These are phyloP conservation scores for Chelonoidis abingdonii DNA, from an alignment of 2,113 vertebrate genomes.

Conservation along the genomic window DNA sequence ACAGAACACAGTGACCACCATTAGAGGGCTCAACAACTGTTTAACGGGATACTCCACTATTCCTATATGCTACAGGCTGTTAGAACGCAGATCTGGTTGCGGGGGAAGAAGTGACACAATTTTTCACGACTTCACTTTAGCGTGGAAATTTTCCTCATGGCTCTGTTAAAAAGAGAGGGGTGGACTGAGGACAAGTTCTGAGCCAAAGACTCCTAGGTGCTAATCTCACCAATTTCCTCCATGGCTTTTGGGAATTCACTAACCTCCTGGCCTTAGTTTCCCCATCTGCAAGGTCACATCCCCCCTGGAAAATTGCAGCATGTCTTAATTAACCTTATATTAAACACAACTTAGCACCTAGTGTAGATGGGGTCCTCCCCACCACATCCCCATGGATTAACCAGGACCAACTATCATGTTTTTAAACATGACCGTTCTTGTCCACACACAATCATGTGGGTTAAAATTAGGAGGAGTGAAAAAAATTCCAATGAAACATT, in stretches of 20 bases:
- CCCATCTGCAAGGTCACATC: rapidly evolving
- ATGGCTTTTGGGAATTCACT: background rate
- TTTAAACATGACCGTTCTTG: background rate
- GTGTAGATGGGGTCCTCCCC: background rate
- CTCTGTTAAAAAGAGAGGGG: background rate
- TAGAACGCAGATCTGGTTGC: background rate
- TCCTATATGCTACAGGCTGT: background rate
- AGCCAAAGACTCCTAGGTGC: background rate
- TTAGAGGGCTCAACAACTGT: background rate
- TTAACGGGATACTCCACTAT: background rate
- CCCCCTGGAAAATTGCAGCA: background rate
- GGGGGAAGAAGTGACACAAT: background rate
- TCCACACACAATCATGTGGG: background rate
- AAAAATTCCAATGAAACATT: background rate
- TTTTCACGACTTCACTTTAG: background rate
- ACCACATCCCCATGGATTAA: no score
- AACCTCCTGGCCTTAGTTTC: background rate
- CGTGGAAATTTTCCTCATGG: rapidly evolving
- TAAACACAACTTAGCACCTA: background rate
- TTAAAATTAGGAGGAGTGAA: background rate
- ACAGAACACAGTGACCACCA: background rate
- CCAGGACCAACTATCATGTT: no score
- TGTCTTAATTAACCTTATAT: background rate
- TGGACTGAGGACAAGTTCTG: rapidly evolving
- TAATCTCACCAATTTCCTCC: background rate